These are phyloP conservation scores for Alviniconcha marisindica DNA, from an alignment of 1,140 invertebrate genomes.

Conservation along the genomic window DNA sequence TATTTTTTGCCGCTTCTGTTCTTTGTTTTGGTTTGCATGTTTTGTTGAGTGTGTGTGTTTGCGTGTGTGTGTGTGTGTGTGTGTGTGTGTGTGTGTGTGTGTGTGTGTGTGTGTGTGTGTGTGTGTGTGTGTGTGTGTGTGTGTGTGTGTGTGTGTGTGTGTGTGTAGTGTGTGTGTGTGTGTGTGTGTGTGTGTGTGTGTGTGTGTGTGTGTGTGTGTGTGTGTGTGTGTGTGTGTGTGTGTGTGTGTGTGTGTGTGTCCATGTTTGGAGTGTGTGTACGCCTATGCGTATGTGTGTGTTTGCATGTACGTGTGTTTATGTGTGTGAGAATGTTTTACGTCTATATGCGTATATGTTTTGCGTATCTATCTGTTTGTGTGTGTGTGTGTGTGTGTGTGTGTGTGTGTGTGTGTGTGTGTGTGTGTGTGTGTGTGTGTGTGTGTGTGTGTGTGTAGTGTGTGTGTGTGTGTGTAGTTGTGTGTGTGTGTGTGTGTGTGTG, in stretches of 20 bases:
- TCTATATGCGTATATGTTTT: background rate
- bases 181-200: slow-evolving; percentile 17
- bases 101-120: background rate
- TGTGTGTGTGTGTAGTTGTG: background rate
- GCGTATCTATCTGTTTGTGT: background rate
- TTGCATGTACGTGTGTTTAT: too few species aligned
- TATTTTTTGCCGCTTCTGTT: background rate
- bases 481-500: background rate
- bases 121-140: background rate
- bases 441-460: background rate
- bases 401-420: slow-evolving; percentile 16
- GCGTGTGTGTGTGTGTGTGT: background rate
- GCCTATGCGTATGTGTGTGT: too few species aligned
- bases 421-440: slow-evolving; percentile 9
- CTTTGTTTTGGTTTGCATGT: background rate
- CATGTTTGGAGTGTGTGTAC: too few species aligned
- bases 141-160: background rate
- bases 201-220: too few species aligned
- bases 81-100: slow-evolving; percentile 24
- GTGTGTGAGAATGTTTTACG: too few species aligned
- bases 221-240: too few species aligned
- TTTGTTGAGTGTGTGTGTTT: background rate
- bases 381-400: background rate
- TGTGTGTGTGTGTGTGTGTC: too few species aligned
- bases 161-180: slow-evolving; percentile 11